These are phyloP conservation scores for Lycocorax pyrrhopterus DNA, from an alignment of 2,113 vertebrate species.

Conservation along the genomic window DNA sequence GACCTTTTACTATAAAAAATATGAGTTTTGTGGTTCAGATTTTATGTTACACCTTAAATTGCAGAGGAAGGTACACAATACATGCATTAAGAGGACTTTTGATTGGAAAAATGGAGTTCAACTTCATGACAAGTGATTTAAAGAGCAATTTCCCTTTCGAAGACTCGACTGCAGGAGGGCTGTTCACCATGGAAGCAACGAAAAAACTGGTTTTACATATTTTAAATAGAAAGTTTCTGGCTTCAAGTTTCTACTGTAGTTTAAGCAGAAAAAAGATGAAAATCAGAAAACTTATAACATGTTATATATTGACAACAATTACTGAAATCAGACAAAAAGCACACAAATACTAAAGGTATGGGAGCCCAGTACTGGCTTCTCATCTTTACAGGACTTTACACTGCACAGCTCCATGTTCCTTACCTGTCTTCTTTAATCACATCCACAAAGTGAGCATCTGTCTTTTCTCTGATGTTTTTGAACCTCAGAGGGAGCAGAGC, in stretches of 20 bases:
- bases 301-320: background rate
- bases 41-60: background rate
- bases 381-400: background rate
- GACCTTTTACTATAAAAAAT: background rate
- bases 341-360: background rate
- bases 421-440: slow-evolving; percentile 99
- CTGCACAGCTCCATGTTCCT: background rate
- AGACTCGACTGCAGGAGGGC: background rate
- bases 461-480: slow-evolving; percentile 92
- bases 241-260: background rate
- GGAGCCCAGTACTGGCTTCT: background rate
- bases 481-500: slow-evolving; percentile 90
- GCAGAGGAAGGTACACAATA: background rate
- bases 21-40: background rate
- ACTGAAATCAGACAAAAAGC: background rate
- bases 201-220: background rate
- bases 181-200: background rate
- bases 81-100: background rate
- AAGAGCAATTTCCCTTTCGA: background rate
- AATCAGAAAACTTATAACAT: background rate
- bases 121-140: background rate
- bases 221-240: background rate
- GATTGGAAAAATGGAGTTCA: background rate
- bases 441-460: slow-evolving; percentile 95
- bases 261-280: background rate